Conservation (phyloP, 2,113 vertebrate species). For the Psilopsiagon aurifrons region DNA sequence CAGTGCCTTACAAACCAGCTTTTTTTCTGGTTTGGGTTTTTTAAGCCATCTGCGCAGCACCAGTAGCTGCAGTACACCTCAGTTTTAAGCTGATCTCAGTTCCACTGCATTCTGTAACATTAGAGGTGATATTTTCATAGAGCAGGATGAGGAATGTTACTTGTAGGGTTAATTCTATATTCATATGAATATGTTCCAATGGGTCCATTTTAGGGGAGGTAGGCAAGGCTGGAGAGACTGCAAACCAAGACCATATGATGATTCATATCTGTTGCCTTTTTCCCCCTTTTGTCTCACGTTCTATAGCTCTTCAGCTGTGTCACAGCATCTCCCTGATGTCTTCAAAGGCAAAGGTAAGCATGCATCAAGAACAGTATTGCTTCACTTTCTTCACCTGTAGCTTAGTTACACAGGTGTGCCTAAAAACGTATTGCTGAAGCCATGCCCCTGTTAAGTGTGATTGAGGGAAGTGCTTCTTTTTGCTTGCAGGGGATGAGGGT, state of each 20-base stretch:
- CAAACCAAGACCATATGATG: background rate
- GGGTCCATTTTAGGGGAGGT: background rate
- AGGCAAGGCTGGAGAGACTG: background rate
- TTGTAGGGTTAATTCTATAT: background rate
- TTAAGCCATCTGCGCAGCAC: background rate
- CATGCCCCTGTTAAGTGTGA: fast-evolving
- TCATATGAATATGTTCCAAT: background rate
- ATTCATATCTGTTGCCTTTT: background rate
- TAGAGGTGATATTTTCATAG: background rate
- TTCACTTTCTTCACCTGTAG: background rate
- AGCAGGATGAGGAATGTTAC: background rate
- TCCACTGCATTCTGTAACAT: background rate
- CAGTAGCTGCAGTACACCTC: background rate
- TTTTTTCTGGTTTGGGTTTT: background rate
- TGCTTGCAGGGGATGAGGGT: fast-evolving
- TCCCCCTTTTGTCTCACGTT: background rate
- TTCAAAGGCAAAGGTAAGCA: background rate
- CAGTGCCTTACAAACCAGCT: background rate
- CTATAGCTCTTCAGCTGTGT: background rate
- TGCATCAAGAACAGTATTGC: background rate
- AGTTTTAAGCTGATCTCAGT: background rate
- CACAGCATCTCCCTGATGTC: background rate
- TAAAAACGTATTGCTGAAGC: background rate
- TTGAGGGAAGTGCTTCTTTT: background rate
- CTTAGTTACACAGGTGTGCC: background rate